phyloP scores from a whole-genome alignment of 2,113 vertebrate genomes.

The Lagenorhynchus albirostris region DNA sequence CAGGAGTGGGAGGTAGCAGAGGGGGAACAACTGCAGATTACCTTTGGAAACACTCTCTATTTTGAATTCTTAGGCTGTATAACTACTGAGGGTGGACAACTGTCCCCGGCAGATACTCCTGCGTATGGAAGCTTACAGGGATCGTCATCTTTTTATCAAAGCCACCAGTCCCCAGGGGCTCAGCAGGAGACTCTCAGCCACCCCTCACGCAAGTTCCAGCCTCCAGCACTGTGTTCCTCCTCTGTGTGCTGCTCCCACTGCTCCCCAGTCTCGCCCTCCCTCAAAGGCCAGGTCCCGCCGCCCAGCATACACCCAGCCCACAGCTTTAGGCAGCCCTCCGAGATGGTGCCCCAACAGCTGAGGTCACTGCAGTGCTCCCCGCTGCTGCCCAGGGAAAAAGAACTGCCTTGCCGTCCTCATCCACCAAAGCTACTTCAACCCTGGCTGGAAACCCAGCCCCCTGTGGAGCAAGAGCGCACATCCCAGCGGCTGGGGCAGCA shows the following conservation, averaged over 20 bases:
- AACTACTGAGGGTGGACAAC: constrained; percentile 87
- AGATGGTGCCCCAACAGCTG: constrained; percentile 67
- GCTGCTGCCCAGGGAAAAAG: constrained; percentile 75
- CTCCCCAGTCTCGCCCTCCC: constrained; percentile 73
- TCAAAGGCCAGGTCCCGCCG: constrained; percentile 75
- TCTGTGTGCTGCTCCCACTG: constrained; percentile 90
- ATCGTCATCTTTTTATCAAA: constrained; percentile 84
- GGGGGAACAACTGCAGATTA: background rate
- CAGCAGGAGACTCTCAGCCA: constrained; percentile 84
- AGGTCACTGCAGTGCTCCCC: constrained; percentile 77
- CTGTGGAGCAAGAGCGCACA: constrained; percentile 54
- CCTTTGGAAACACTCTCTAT: constrained; percentile 23
- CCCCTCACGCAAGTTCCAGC: constrained; percentile 84
- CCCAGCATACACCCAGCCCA: constrained; percentile 67
- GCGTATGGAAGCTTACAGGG: constrained; percentile 84
- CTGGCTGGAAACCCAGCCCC: constrained; percentile 71
- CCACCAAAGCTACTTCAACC: constrained; percentile 72
- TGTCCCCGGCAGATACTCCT: constrained; percentile 82
- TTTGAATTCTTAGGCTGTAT: constrained; percentile 86
- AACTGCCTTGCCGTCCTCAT: constrained; percentile 66
- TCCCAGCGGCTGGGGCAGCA: constrained; percentile 71
- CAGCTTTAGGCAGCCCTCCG: constrained; percentile 72
- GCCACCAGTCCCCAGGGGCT: constrained; percentile 76
- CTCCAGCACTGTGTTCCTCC: constrained; percentile 79
- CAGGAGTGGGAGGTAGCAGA: background rate